Conservation (phyloP, 53 echinoderm and acorn worm species). For the Apostichopus leukothele region DNA sequence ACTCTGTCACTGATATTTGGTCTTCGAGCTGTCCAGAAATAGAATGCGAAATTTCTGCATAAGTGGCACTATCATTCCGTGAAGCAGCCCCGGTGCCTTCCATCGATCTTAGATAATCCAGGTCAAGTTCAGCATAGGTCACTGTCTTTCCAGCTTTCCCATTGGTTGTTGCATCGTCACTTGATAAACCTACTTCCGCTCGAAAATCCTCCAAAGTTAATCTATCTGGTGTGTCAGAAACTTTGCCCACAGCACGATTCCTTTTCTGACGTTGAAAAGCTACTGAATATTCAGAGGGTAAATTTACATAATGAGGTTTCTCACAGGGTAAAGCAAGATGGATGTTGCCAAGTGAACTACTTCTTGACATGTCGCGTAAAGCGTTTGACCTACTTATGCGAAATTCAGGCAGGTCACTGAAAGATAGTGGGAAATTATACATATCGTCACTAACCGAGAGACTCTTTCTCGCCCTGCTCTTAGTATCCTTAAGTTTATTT, state of each 20-base stretch:
- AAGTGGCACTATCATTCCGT: background rate
- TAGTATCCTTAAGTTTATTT: constrained; percentile 23
- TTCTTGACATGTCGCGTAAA: background rate
- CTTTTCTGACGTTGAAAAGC: background rate
- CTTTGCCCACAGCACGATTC: background rate
- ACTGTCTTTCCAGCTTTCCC: background rate
- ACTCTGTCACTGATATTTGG: background rate
- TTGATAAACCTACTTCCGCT: background rate
- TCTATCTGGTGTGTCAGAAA: background rate
- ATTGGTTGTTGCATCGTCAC: background rate
- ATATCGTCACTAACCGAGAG: constrained; percentile 25
- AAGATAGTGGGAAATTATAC: constrained; percentile 33
- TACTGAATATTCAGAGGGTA: constrained; percentile 1
- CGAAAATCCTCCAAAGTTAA: background rate
- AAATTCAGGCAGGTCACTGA: constrained; percentile 14
- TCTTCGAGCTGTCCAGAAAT: background rate
- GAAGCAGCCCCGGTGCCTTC: background rate
- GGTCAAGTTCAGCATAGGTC: constrained; percentile 39
- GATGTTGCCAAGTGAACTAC: constrained; percentile 16
- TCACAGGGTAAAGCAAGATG: constrained; percentile 11
- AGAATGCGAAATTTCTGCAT: constrained; percentile 31
- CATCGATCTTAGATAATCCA: constrained; percentile 4
- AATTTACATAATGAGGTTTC: constrained; percentile 29
- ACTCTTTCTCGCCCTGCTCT: background rate
- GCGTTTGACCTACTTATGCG: constrained; percentile 20